Evolutionary conservation across 2,888 invertebrate species (phyloP).

Genomic region (Ectemnius lituratus): DNA sequence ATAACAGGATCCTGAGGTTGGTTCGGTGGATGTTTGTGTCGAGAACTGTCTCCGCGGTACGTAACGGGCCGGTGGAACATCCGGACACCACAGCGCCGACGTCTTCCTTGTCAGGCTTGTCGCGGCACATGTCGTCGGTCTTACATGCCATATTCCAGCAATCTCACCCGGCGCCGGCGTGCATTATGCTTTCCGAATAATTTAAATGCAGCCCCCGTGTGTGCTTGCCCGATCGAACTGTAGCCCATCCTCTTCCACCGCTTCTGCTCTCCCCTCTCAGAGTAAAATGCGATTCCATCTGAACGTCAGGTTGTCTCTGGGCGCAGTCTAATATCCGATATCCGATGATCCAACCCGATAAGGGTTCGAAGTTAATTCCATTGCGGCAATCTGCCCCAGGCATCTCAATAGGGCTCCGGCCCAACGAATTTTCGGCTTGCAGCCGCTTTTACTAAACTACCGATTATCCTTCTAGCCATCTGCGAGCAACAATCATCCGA

Average conservation of each 20-base stretch:
- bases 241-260: no score
- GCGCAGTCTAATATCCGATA: conserved; percentile 8
- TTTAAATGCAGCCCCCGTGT: neutral
- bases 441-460: no score
- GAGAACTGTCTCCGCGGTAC: conserved; percentile 35
- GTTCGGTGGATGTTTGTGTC: conserved; percentile 24
- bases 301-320: neutral
- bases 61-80: conserved; percentile 23
- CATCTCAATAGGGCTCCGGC: neutral
- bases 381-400: neutral
- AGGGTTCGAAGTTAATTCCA: conserved; percentile 2
- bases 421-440: neutral
- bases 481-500: no score
- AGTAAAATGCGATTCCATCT: conserved; percentile 1
- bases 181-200: neutral
- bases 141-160: conserved; percentile 14
- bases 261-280: neutral
- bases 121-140: conserved; percentile 27
- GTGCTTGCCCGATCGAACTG: no score
- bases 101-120: conserved; percentile 35
- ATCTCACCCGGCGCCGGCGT: neutral
- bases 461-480: no score
- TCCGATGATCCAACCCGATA: neutral
- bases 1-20: conserved; percentile 17
- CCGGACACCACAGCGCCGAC: conserved; percentile 10